Evolutionary conservation across 23 tunicate species (phyloP).

Genomic region (Botrylloides violaceus): DNA sequence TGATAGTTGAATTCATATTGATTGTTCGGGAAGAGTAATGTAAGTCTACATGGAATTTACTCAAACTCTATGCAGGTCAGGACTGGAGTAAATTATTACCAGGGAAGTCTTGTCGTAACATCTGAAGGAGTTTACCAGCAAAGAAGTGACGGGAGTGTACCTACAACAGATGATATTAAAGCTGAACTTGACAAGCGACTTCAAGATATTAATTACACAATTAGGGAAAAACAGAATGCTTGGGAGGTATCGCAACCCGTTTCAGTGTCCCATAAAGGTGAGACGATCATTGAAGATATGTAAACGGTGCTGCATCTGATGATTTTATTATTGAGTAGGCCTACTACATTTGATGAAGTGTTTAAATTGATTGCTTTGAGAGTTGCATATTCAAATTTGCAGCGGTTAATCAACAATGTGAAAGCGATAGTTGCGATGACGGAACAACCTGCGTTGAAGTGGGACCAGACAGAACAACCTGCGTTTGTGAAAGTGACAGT

Average conservation of each 20-base stretch:
- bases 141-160: background rate
- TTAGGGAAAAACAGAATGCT: background rate
- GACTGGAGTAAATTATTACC: background rate
- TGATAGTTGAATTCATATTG: no score
- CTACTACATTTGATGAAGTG: no score
- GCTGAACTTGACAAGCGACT: background rate
- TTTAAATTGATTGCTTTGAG: no score
- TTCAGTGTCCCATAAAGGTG: slow-evolving; percentile 2
- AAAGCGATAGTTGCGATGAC: background rate
- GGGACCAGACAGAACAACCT: background rate
- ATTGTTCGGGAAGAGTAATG: no score
- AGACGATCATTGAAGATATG: background rate
- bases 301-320: no score
- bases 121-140: background rate
- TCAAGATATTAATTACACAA: background rate
- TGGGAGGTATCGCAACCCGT: background rate
- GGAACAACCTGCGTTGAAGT: slow-evolving; percentile 6
- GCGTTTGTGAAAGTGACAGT: background rate
- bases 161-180: background rate
- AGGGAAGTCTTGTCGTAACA: slow-evolving; percentile 15
- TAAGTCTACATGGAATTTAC: no score
- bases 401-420: slow-evolving; percentile 1
- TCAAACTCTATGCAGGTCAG: slow-evolving; percentile 3
- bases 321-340: background rate
- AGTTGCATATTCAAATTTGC: no score